These are phyloP conservation scores for Melanargia galathea DNA, from an alignment of 2,888 invertebrate genomes.

Conservation along the genomic window DNA sequence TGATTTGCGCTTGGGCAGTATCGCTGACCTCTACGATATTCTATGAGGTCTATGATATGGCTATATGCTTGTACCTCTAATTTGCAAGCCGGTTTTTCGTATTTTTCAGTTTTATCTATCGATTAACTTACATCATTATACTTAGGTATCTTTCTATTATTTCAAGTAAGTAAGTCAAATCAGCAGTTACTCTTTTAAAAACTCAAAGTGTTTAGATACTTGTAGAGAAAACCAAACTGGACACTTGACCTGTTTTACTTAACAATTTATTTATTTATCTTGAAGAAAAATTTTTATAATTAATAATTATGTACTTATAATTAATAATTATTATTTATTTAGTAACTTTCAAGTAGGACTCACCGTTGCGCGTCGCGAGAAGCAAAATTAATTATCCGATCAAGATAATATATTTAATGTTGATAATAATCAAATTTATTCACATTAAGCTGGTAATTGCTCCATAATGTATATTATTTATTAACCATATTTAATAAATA, in stretches of 20 bases:
- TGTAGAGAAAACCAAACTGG: background rate
- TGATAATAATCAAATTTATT: slow-evolving; percentile 42
- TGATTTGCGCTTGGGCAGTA: too few species aligned
- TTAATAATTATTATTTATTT: slow-evolving; percentile 23
- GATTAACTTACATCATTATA: too few species aligned
- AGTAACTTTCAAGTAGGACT: slow-evolving; percentile 25
- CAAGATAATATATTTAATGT: slow-evolving; percentile 39
- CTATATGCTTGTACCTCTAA: too few species aligned
- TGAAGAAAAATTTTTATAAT: background rate
- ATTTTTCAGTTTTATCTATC: too few species aligned
- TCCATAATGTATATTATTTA: slow-evolving; percentile 36
- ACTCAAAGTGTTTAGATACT: too few species aligned
- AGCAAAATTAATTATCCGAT: slow-evolving; percentile 39
- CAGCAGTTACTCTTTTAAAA: too few species aligned
- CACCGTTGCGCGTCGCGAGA: slow-evolving; percentile 33
- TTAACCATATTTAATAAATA: slow-evolving; percentile 34
- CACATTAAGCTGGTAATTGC: slow-evolving; percentile 35
- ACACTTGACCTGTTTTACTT: slow-evolving; percentile 8
- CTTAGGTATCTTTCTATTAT: too few species aligned
- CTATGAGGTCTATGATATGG: too few species aligned
- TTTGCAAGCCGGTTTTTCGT: too few species aligned
- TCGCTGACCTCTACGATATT: too few species aligned
- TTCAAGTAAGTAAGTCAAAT: too few species aligned
- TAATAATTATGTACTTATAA: slow-evolving; percentile 3
- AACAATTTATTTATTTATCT: background rate